phyloP scores from a whole-genome alignment of 2,113 vertebrate genomes.

The Carassius auratus region DNA sequence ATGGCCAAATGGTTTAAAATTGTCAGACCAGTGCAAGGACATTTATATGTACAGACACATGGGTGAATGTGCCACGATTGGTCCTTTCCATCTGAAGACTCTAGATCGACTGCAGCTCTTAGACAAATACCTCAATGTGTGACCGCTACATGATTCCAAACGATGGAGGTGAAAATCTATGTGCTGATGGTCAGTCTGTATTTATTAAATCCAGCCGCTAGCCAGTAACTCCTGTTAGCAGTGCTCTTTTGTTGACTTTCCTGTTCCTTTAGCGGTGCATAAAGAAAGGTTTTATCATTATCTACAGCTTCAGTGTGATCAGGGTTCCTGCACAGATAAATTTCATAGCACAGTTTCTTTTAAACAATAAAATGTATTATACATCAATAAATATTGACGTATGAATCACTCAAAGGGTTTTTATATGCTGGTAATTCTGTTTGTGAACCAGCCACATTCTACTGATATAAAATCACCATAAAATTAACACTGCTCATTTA shows the following conservation, averaged over 20 bases:
- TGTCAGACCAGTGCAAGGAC: not conserved
- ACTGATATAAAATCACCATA: not conserved
- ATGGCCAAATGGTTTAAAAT: not conserved
- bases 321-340: slow-evolving; percentile 12
- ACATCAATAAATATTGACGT: not conserved
- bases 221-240: slow-evolving; percentile 33
- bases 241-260: slow-evolving; percentile 40
- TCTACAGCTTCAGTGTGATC: slow-evolving; percentile 32
- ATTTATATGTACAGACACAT: not conserved
- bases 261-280: slow-evolving; percentile 11
- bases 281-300: slow-evolving; percentile 41
- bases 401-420: not conserved
- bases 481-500: not conserved
- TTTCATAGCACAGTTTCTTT: not conserved
- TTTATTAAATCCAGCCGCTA: not conserved
- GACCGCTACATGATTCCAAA: not conserved
- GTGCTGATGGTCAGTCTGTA: slow-evolving; percentile 21
- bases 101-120: not conserved
- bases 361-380: no score
- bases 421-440: not conserved
- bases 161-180: slow-evolving; percentile 31
- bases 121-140: not conserved
- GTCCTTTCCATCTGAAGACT: not conserved
- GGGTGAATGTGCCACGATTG: not conserved
- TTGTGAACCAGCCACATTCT: not conserved